Evolutionary conservation across 2,888 invertebrate species (phyloP).

Genomic region (Thymelicus sylvestris): DNA sequence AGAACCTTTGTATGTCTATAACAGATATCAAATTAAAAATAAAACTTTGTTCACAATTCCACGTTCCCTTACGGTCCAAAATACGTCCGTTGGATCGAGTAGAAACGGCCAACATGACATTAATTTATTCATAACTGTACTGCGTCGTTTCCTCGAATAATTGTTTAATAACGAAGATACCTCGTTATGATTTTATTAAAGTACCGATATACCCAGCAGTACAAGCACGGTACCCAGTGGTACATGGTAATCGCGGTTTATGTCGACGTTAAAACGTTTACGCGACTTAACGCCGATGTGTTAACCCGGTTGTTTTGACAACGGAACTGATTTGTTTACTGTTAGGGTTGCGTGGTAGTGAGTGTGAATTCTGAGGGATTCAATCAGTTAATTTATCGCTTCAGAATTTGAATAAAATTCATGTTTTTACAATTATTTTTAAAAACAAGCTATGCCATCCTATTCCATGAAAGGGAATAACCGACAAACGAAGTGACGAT

Average conservation of each 20-base stretch:
- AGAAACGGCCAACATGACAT: neutral
- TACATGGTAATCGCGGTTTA: slow-evolving; percentile 30
- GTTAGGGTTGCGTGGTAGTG: slow-evolving; percentile 1
- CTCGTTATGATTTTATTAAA: slow-evolving; percentile 36
- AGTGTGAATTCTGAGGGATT: too few relatives aligned
- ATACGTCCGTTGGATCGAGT: neutral
- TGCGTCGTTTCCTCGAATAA: slow-evolving; percentile 11
- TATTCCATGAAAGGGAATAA: too few relatives aligned
- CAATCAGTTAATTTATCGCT: too few relatives aligned
- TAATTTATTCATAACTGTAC: slow-evolving; percentile 11
- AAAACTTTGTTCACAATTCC: too few relatives aligned
- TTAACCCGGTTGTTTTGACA: slow-evolving; percentile 49
- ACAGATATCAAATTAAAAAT: too few relatives aligned
- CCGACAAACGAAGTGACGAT: too few relatives aligned
- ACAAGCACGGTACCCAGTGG: too few relatives aligned
- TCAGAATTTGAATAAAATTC: too few relatives aligned
- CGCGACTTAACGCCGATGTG: slow-evolving; percentile 40
- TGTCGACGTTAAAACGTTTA: slow-evolving; percentile 36
- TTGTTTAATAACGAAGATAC: slow-evolving; percentile 1
- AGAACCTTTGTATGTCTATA: too few relatives aligned
- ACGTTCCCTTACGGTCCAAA: too few relatives aligned
- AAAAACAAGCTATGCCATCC: too few relatives aligned
- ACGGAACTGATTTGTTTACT: slow-evolving; percentile 11
- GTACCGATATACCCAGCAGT: slow-evolving; percentile 14
- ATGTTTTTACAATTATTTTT: too few relatives aligned